Evolutionary conservation across 1,140 invertebrate genomes (phyloP).

Genomic region (Mizuhopecten yessoensis): DNA sequence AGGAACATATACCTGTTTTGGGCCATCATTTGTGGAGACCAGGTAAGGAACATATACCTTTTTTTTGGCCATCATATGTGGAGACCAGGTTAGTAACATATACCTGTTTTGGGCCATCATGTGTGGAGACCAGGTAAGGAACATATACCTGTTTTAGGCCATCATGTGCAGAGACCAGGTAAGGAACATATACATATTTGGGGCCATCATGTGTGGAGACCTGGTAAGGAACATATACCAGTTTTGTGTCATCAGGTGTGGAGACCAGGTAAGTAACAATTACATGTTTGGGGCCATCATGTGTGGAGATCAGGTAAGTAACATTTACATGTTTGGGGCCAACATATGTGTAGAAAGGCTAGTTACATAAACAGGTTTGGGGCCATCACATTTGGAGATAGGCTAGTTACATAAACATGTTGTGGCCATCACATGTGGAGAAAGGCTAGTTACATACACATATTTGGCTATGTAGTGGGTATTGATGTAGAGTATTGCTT

Average conservation of each 20-base stretch:
- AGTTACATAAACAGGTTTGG: slow-evolving; percentile 84
- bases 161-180: slow-evolving; percentile 87
- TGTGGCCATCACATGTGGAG: slow-evolving; percentile 86
- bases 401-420: slow-evolving; percentile 84
- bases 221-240: slow-evolving; percentile 85
- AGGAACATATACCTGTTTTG: slow-evolving; percentile 84
- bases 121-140: slow-evolving; percentile 86
- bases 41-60: slow-evolving; percentile 84
- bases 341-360: slow-evolving; percentile 87
- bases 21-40: slow-evolving; percentile 86
- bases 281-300: slow-evolving; percentile 86
- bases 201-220: slow-evolving; percentile 86
- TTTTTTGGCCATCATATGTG: slow-evolving; percentile 87
- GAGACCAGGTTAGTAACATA: slow-evolving; percentile 84
- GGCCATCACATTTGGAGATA: slow-evolving; percentile 86
- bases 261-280: slow-evolving; percentile 84
- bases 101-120: slow-evolving; percentile 86
- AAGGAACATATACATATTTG: slow-evolving; percentile 84
- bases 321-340: slow-evolving; percentile 85
- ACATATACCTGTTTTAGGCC: slow-evolving; percentile 85
- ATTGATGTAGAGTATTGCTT: too few relatives aligned
- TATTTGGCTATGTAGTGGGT: slow-evolving; percentile 87
- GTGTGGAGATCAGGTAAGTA: slow-evolving; percentile 86
- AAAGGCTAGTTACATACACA: slow-evolving; percentile 84
- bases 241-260: slow-evolving; percentile 86